phyloP scores from a whole-genome alignment of 2,888 invertebrate genomes.

The Acrocera orbiculus region DNA sequence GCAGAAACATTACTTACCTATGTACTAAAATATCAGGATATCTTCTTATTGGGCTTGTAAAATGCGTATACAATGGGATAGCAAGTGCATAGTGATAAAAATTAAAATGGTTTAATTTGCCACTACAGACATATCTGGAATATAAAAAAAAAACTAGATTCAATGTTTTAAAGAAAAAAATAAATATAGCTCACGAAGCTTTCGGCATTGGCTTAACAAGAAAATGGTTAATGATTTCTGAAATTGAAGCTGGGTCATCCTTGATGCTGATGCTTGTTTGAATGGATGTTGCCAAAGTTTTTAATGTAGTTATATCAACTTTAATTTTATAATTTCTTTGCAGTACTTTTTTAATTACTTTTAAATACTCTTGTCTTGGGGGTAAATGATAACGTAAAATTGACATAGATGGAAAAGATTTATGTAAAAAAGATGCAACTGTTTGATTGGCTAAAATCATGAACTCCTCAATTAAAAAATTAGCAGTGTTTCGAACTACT shows the following conservation, averaged over 20 bases:
- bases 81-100: slow-evolving; percentile 77
- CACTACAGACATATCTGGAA: slow-evolving; percentile 43
- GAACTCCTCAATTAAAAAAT: slow-evolving; percentile 86
- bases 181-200: too few relatives aligned
- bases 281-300: too few relatives aligned
- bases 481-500: slow-evolving; percentile 58
- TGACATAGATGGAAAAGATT: slow-evolving; percentile 53
- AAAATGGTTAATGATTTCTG: neutral
- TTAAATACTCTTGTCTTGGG: slow-evolving; percentile 45
- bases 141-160: slow-evolving; percentile 1
- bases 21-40: slow-evolving; percentile 87
- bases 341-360: slow-evolving; percentile 38
- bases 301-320: slow-evolving; percentile 51
- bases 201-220: neutral
- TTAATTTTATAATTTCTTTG: slow-evolving; percentile 49
- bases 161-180: too few relatives aligned
- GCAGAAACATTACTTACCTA: slow-evolving; percentile 31
- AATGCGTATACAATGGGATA: slow-evolving; percentile 85
- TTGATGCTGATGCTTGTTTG: too few relatives aligned
- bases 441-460: slow-evolving; percentile 90
- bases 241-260: slow-evolving; percentile 2
- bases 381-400: slow-evolving; percentile 72
- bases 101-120: too few relatives aligned
- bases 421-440: slow-evolving; percentile 59
- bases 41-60: slow-evolving; percentile 86